phyloP scores from a whole-genome alignment of 1,140 invertebrate genomes.

The Drosophila mojavensis region DNA sequence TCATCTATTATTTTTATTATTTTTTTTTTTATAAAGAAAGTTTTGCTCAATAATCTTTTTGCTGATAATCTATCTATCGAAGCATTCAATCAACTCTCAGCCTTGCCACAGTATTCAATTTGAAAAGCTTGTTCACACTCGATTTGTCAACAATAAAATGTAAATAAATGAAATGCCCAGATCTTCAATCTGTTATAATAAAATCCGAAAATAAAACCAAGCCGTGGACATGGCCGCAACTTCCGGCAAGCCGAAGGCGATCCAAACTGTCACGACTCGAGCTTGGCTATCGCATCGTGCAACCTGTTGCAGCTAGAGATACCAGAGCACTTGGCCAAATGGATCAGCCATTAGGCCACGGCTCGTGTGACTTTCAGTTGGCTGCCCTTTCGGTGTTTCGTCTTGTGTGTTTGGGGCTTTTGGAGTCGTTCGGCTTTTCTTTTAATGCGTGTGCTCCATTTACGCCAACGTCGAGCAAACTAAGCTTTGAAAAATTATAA shows the following conservation, averaged over 20 bases:
- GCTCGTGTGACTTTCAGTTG: conserved; percentile 33
- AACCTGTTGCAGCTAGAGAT: conserved; percentile 22
- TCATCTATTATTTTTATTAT: too few species aligned
- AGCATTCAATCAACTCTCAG: too few species aligned
- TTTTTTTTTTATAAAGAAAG: too few species aligned
- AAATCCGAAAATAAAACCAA: too few species aligned
- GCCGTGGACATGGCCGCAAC: not conserved
- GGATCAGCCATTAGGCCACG: conserved; percentile 38
- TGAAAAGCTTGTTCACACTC: too few species aligned
- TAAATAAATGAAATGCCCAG: too few species aligned
- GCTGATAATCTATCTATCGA: too few species aligned
- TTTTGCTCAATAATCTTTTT: too few species aligned
- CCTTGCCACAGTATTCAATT: too few species aligned
- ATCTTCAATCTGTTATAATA: too few species aligned
- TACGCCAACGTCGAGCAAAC: conserved; percentile 42
- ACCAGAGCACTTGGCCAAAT: not conserved
- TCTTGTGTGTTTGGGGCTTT: conserved; percentile 12
- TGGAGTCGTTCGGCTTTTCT: conserved; percentile 19
- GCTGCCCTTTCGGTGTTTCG: not conserved
- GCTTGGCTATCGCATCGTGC: not conserved
- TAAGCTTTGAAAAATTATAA: conserved; percentile 79
- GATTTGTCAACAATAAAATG: too few species aligned
- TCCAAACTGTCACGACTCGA: not conserved
- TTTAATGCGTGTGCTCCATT: conserved; percentile 69
- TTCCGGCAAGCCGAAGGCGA: not conserved